Evolutionary conservation across 2,888 invertebrate genomes (phyloP), one percentile per base, ranked within the genome.

Genomic region (Melanophora roralis): DNA sequence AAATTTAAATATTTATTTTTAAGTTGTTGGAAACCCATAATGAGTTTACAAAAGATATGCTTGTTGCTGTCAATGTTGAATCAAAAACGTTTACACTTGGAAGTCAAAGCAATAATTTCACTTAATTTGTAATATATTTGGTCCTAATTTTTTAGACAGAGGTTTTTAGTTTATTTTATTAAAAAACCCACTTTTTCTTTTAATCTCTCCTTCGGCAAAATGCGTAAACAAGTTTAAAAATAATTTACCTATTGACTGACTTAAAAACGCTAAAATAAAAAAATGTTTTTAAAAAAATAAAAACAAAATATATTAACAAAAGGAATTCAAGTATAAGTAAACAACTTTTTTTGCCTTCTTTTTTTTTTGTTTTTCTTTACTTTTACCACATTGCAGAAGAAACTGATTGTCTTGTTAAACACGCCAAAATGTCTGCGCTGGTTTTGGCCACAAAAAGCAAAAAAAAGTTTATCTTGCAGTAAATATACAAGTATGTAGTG

Each of bases 381-480:
- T 60, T 60, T 53, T 21, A 40, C 32, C 40, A 62, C 67, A 14
- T 75, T 71, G 47, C 51, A 36, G 40, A 40, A 19, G 49, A 11
- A 16, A 9, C 1, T 71, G n/a, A 51, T 71, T 45, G 53, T 75
- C 51, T 47, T 72, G 49, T 57, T 67, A n/a, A 72, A 62, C 36
- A 76, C 62, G 76, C 72, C 76, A 72, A 80, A 76, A 72, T 14
- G 80, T 80, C 80, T 76, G 67, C 68, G 32, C 40, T 49, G 19
- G 6, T 40, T 38, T 43, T 55, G 45, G 49, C 47, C 45, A 27
- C n/a, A 32, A 64, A 3, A 14, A 53, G 40, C 14, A 60, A 68
- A 53, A 16, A 71, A 8, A 62, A 62, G 55, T 62, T 73, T 47
- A 62, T 47, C 47, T 62, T 62, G 55, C 62, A 69, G 75, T 62